phyloP scores from a whole-genome alignment of 2,797 vertebrate species.

The Aselliscus stoliczkanus region DNA sequence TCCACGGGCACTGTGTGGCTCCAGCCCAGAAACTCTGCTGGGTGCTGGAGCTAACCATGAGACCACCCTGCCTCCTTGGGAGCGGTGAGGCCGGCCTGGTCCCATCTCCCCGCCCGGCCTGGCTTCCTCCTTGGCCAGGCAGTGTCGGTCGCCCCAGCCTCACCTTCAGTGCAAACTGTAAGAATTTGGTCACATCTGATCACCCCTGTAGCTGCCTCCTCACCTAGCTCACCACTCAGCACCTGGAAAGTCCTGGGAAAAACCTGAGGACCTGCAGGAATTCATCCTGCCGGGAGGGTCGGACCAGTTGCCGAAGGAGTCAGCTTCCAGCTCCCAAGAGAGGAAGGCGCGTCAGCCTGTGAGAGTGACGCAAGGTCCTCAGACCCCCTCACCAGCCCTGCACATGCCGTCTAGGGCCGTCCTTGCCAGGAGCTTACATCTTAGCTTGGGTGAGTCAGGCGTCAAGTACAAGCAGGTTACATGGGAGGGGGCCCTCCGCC shows the following conservation, averaged over 20 bases:
- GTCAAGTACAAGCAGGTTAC: rapidly evolving
- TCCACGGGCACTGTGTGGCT: rapidly evolving
- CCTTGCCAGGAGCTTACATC: rapidly evolving
- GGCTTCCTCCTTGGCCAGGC: neutral
- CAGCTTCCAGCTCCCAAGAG: neutral
- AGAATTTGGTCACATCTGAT: rapidly evolving
- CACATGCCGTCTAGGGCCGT: rapidly evolving
- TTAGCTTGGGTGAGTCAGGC: neutral
- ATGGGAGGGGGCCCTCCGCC: neutral
- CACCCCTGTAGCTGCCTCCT: neutral
- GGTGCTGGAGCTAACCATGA: neutral
- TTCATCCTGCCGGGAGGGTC: rapidly evolving
- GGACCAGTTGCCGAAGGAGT: neutral
- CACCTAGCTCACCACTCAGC: rapidly evolving
- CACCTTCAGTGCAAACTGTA: neutral
- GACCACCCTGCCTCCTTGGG: neutral
- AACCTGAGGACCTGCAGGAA: neutral
- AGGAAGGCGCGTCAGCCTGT: neutral
- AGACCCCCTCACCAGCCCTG: neutral
- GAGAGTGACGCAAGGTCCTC: neutral
- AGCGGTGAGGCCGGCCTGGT: neutral
- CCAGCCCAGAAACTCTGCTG: neutral
- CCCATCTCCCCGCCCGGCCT: neutral
- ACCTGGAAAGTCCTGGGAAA: neutral
- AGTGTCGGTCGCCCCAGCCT: no score